These are phyloP conservation scores for Abrostola tripartita DNA, from an alignment of 2,888 invertebrate genomes.

Conservation along the genomic window DNA sequence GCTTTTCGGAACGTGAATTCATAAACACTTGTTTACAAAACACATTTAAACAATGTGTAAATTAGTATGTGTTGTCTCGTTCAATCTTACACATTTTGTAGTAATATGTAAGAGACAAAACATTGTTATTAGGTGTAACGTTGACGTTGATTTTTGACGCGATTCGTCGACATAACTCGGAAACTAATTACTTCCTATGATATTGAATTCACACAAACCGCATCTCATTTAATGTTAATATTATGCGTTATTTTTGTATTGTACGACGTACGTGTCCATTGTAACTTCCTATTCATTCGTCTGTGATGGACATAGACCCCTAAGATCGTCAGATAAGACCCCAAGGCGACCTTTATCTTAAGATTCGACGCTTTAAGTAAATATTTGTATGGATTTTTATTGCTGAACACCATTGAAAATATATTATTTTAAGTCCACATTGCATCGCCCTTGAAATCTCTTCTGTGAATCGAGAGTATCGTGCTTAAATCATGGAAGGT, in stretches of 20 bases:
- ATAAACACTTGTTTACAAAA: neutral
- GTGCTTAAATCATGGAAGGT: too few relatives aligned
- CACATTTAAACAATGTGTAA: constrained; percentile 6
- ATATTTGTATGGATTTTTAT: too few relatives aligned
- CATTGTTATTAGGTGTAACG: neutral
- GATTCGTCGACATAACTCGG: constrained; percentile 41
- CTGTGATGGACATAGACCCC: constrained; percentile 37
- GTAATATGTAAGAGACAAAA: constrained; percentile 6
- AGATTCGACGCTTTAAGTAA: too few relatives aligned
- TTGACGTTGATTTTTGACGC: constrained; percentile 8
- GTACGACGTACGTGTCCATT: constrained; percentile 18
- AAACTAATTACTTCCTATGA: constrained; percentile 55
- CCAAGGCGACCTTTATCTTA: constrained; percentile 21
- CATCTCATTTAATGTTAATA: constrained; percentile 48
- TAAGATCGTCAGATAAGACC: constrained; percentile 37
- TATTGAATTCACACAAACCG: constrained; percentile 48
- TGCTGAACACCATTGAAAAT: too few relatives aligned
- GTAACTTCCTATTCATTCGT: constrained; percentile 52
- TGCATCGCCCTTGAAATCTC: too few relatives aligned
- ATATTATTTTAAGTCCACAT: too few relatives aligned
- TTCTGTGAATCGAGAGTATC: too few relatives aligned
- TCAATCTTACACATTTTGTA: too few relatives aligned
- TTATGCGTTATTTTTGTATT: constrained; percentile 45
- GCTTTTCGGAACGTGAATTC: constrained; percentile 8
- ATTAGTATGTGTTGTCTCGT: neutral